Evolutionary conservation across 2,888 invertebrate species (phyloP).

Genomic region (Drosophila monieri): DNA sequence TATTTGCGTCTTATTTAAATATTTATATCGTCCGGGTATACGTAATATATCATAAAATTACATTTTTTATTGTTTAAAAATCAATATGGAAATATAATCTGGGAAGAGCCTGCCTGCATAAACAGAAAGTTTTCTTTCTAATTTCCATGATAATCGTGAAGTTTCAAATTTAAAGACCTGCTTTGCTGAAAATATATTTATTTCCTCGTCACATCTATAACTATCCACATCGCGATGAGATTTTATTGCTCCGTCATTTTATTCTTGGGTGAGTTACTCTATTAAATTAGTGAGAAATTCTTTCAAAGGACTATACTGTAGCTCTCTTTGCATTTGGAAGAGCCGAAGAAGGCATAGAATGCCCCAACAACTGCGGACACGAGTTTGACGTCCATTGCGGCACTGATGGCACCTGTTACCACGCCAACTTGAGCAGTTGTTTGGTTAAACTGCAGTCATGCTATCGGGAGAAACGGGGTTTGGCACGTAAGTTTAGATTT

Average conservation of each 20-base stretch:
- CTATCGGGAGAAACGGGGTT: conserved; percentile 8
- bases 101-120: background rate
- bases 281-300: background rate
- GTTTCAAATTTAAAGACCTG: background rate
- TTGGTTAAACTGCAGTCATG: background rate
- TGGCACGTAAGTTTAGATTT: background rate
- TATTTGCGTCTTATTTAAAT: background rate
- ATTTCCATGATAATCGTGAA: background rate
- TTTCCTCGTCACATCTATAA: background rate
- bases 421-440: background rate
- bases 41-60: too few relatives aligned
- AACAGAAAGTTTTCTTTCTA: background rate
- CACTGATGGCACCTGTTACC: background rate
- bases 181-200: background rate
- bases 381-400: conserved; percentile 9
- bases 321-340: background rate
- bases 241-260: background rate
- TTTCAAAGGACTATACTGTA: background rate
- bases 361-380: background rate
- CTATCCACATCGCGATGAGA: background rate
- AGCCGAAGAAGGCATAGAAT: background rate
- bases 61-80: too few relatives aligned
- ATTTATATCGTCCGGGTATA: background rate
- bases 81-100: background rate
- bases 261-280: background rate